Conservation (phyloP, 2,113 vertebrate species). For the Thinocorus orbignyianus region DNA sequence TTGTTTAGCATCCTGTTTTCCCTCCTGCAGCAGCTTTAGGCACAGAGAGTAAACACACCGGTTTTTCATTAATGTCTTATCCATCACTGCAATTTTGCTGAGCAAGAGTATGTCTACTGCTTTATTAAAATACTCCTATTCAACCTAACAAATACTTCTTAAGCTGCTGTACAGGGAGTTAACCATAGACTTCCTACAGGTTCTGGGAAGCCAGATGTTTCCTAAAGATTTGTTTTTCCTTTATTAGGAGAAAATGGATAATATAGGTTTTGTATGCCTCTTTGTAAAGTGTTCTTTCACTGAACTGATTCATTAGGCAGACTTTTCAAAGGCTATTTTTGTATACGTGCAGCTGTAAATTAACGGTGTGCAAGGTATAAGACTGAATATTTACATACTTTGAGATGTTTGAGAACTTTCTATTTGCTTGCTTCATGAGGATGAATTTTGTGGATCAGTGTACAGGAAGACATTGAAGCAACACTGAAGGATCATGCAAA, state of each 20-base stretch:
- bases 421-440: background rate
- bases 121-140: slow-evolving; percentile 24
- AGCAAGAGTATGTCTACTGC: background rate
- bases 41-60: background rate
- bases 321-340: background rate
- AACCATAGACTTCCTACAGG: slow-evolving; percentile 58
- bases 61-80: background rate
- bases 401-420: background rate
- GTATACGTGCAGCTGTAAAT: background rate
- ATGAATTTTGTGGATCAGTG: background rate
- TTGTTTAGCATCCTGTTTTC: background rate
- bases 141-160: slow-evolving; percentile 16
- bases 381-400: background rate
- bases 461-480: background rate
- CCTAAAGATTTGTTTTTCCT: slow-evolving; percentile 48
- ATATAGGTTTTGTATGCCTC: slow-evolving; percentile 15
- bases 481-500: background rate
- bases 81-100: background rate
- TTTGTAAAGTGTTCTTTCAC: slow-evolving; percentile 6
- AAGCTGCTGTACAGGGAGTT: slow-evolving; percentile 46
- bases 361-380: background rate
- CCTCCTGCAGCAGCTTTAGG: background rate
- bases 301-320: background rate
- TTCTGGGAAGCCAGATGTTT: slow-evolving; percentile 69
- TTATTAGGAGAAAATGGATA: background rate